Base-by-base conservation (phyloP, 2,113 vertebrate species). In the Myrmecophaga tridactyla region DNA sequence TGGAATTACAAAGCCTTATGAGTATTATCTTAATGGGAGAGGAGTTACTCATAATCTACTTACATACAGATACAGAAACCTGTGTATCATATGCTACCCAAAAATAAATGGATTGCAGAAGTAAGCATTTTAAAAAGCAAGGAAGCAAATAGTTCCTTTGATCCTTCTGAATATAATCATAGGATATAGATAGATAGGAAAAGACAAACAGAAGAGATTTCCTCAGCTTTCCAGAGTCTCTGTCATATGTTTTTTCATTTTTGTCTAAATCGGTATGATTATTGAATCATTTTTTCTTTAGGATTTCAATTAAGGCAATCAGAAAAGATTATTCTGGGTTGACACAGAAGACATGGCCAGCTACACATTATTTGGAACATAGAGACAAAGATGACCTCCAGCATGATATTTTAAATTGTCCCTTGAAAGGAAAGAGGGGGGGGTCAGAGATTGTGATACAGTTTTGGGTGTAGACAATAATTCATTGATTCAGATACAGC, bases 221-320 rank as follows among this genome's bases (percentile, higher is more conserved):
- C 8, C 36, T 73, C 18, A 21, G 27, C 58, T 73, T 84, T 60
- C 56, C 8, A 34, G 29, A 88, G 20, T 41, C 23, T 11, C 34
- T 60, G 15, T 20, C 10, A 58, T 15, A 51, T 1, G 27, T 11
- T 76, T 15, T n/a, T 0, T 0, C 17, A 8, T 27, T n/a, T n/a
- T 3, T 23, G 14, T 92, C 27, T 70, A 86, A 63, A 48, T 20
- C 67, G 27, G n/a, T 83, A 31, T 81, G 70, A 65, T 76, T 65
- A 80, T 51, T 41, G 80, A 91, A 83, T 23, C 6, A 3, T 31
- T 17, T 72, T 36, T n/a, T 23, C n/a, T n/a, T n/a, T n/a, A 83
- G 27, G 6, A 91, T 70, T 87, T 94, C 65, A n/a, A 17, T 70
- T 25, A 78, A n/a, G 13, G n/a, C 11, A 43, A 86, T 76, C 70